phyloP scores from a whole-genome alignment of 2,113 vertebrate genomes.

The Lepisosteus osseus region DNA sequence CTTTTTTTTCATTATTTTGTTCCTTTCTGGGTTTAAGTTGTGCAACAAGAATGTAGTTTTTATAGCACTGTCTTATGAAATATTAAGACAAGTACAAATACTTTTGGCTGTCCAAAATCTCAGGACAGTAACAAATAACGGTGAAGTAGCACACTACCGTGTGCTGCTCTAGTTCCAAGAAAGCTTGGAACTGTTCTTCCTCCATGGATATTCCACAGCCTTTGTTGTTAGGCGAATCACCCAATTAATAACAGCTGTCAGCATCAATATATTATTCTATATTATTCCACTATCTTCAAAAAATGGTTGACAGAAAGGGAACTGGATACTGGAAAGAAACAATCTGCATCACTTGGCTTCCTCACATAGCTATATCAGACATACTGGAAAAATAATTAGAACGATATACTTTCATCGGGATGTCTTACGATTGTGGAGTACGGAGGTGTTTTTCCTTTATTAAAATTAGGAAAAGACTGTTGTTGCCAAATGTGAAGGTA shows the following conservation, averaged over 20 bases:
- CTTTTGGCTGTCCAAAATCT: slow-evolving; percentile 55
- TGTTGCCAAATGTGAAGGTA: too few species aligned
- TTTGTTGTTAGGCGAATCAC: slow-evolving; percentile 36
- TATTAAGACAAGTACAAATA: slow-evolving; percentile 63
- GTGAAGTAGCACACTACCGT: slow-evolving; percentile 43
- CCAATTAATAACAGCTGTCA: slow-evolving; percentile 56
- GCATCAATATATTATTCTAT: slow-evolving; percentile 55
- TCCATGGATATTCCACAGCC: slow-evolving; percentile 48
- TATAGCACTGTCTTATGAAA: slow-evolving; percentile 58
- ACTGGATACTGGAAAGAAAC: slow-evolving; percentile 42
- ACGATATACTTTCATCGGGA: slow-evolving; percentile 31
- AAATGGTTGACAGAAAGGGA: slow-evolving; percentile 36
- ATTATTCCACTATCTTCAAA: slow-evolving; percentile 54
- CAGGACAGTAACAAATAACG: slow-evolving; percentile 62
- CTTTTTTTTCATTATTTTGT: slow-evolving; percentile 6
- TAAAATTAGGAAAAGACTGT: too few species aligned
- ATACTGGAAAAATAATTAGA: slow-evolving; percentile 60
- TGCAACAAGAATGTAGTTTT: slow-evolving; percentile 42
- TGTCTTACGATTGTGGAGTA: too few species aligned
- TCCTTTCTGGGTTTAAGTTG: slow-evolving; percentile 41
- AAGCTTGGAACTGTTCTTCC: slow-evolving; percentile 48
- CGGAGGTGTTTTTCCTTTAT: too few species aligned
- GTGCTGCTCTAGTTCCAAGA: slow-evolving; percentile 45
- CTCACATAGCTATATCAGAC: slow-evolving; percentile 33
- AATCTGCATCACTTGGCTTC: slow-evolving; percentile 38